Base-by-base conservation (phyloP, 2,888 invertebrate genomes). In the Patella depressa region DNA sequence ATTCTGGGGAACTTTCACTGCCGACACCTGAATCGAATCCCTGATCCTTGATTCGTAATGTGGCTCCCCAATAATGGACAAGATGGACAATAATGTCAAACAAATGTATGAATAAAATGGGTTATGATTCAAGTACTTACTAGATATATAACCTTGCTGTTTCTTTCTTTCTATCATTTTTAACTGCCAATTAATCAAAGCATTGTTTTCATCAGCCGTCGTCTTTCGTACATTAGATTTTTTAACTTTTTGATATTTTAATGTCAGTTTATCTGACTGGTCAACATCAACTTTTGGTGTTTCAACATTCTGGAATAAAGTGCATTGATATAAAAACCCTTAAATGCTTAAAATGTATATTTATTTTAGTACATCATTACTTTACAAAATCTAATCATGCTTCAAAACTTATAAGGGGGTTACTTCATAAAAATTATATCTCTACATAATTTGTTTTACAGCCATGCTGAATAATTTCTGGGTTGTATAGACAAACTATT, bases 121-220 rank as follows among this genome's bases (percentile, higher is more conserved):
- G 57, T n/a, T 3, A 71, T 74, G 74, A 29, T 59, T 19, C 19
- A 57, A 53, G n/a, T 45, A 79, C 84, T 79, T 81, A 91, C 91
- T 89, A 12, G 90, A 89, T 34, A 91, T 89, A 79, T 90, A 85
- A 65, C 88, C 89, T 79, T 91, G 91, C 78, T 91, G 91, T 53
- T 80, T 82, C 77, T 89, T 89, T 71, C 91, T 85, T 77, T 91
- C 90, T 74, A 84, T 77, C 91, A 91, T 92, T 77, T 86, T 87
- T 69, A 82, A 74, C 78, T 90, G 87, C 92, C 92, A 92, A 86
- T 91, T 90, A 12, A 82, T 83, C 71, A 92, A 83, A 15, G 92
- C 91, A 73, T 90, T 90, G 76, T 85, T 88, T 78, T 91, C 89
- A 45, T 89, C 82, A 12, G 79, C 71, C n/a, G 80, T 73, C 73